Conservation (phyloP, 2,888 invertebrate genomes). For the Troides oblongomaculatus region DNA sequence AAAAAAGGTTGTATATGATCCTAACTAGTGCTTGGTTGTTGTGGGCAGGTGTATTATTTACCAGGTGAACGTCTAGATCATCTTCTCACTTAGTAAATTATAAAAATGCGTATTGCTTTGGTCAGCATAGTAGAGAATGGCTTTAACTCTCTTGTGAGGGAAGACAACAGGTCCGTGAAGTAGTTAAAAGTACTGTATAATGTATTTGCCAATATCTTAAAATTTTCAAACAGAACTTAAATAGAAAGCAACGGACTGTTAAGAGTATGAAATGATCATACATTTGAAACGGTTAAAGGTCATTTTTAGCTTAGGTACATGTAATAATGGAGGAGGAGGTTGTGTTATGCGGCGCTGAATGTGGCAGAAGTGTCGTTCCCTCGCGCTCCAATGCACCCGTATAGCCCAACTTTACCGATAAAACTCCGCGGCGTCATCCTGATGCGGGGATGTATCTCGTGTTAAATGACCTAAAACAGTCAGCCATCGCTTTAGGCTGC, state of each 20-base stretch:
- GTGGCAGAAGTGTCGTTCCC: slow-evolving; percentile 64
- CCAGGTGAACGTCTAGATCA: no score
- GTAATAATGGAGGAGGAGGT: slow-evolving; percentile 53
- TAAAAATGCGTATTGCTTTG: no score
- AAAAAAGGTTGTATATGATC: no score
- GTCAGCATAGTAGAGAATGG: no score
- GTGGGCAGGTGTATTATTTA: no score
- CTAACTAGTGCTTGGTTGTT: no score
- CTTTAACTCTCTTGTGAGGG: no score
- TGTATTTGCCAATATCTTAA: no score
- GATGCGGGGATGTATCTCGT: slow-evolving; percentile 44
- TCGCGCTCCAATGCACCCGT: slow-evolving; percentile 64
- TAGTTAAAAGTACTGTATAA: no score
- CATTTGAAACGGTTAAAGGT: slow-evolving; percentile 36
- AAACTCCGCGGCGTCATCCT: slow-evolving; percentile 57
- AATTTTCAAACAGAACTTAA: neutral
- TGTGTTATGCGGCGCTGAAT: slow-evolving; percentile 59
- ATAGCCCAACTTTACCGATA: slow-evolving; percentile 65
- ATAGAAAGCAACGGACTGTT: neutral
- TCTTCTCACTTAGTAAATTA: no score
- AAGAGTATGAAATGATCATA: neutral
- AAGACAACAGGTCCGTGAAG: no score
- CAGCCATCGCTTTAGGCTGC: slow-evolving; percentile 34
- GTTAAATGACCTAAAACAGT: slow-evolving; percentile 46
- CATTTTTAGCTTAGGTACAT: slow-evolving; percentile 50